Evolutionary conservation across 2,797 vertebrate genomes (phyloP).

Genomic region (Heteromormyrus szaboi): DNA sequence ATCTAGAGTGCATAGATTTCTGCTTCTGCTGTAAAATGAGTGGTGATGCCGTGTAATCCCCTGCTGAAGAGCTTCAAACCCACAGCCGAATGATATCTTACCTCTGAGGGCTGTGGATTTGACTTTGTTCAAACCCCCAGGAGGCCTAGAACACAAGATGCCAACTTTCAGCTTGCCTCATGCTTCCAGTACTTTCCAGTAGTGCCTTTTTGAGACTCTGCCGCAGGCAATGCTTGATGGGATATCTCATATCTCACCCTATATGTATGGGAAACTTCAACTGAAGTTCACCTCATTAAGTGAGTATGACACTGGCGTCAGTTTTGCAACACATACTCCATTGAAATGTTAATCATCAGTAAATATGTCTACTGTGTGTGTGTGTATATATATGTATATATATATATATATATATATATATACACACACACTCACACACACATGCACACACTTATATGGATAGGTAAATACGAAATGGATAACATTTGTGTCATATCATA

Average conservation of each 20-base stretch:
- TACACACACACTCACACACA: not conserved
- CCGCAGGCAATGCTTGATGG: constrained; percentile 7
- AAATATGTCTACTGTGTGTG: not conserved
- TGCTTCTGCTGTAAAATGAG: not conserved
- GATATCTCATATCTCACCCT: not conserved
- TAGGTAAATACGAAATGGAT: not conserved
- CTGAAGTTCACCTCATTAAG: not conserved
- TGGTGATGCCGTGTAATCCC: not conserved
- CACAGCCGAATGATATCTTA: not conserved
- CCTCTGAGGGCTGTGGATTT: constrained; percentile 2
- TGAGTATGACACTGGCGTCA: not conserved
- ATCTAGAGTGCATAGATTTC: not conserved
- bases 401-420: not conserved
- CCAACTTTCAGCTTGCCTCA: not conserved
- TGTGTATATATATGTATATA: too few relatives aligned
- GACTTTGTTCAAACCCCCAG: constrained; percentile 8
- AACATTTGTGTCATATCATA: not conserved
- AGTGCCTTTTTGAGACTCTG: not conserved
- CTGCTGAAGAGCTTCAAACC: not conserved
- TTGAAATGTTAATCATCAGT: not conserved
- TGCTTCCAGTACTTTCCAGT: constrained; percentile 10
- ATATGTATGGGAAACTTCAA: constrained; percentile 3
- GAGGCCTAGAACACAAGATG: constrained; percentile 9
- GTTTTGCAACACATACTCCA: not conserved
- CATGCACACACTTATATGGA: not conserved